Evolutionary conservation across 2,797 vertebrate genomes (phyloP).

Genomic region (Leptoclinus maculatus): DNA sequence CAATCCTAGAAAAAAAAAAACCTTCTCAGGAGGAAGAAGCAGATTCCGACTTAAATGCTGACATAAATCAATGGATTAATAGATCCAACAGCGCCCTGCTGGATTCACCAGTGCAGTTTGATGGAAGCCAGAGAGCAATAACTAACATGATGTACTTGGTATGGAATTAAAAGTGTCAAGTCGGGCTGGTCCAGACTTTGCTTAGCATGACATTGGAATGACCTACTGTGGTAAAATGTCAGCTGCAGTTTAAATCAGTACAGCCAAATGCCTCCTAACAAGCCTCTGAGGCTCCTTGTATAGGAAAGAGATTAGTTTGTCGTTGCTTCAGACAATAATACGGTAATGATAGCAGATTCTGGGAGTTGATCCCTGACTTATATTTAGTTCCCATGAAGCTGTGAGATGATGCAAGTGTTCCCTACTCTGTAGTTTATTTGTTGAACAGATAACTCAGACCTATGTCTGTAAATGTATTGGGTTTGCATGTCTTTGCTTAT

Average conservation of each 20-base stretch:
- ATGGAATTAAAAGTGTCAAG: conserved; percentile 4
- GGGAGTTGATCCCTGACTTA: conserved; percentile 8
- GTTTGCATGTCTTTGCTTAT: conserved; percentile 11
- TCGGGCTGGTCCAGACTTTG: conserved; percentile 17
- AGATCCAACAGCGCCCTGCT: not conserved
- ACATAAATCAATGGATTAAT: conserved; percentile 4
- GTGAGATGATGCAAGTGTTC: not conserved
- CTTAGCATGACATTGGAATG: conserved; percentile 1
- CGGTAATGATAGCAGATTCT: not conserved
- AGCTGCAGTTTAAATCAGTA: conserved; percentile 10
- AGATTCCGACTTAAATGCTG: not conserved
- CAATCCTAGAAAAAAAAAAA: not conserved
- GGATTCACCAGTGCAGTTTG: conserved; percentile 2
- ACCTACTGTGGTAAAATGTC: not conserved
- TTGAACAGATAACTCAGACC: not conserved
- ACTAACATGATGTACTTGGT: conserved; percentile 15
- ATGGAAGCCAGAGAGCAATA: conserved; percentile 28
- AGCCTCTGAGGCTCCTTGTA: conserved; percentile 13
- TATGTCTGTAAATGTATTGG: conserved; percentile 10
- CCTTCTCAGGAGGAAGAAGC: not conserved
- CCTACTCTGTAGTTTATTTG: conserved; percentile 22
- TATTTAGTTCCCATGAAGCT: not conserved
- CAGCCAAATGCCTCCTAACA: conserved; percentile 6
- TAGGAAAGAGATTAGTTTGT: conserved; percentile 4
- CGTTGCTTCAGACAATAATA: conserved; percentile 9